Conservation (phyloP, 2,113 vertebrate genomes). For the Rhinogobius similis region DNA sequence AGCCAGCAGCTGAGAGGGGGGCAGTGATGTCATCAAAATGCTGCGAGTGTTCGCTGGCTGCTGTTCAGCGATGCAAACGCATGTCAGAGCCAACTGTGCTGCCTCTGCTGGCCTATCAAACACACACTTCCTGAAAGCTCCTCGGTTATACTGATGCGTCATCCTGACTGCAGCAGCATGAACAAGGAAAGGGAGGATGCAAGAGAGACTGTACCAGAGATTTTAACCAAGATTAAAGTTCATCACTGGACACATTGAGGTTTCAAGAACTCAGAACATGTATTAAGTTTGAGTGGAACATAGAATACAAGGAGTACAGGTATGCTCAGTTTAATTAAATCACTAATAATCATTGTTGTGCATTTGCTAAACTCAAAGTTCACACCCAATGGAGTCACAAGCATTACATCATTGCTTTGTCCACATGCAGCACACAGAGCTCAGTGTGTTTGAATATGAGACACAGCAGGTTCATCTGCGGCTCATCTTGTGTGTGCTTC, state of each 20-base stretch:
- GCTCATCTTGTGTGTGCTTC: slow-evolving; percentile 22
- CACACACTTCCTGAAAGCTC: slow-evolving; percentile 73
- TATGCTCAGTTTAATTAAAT: slow-evolving; percentile 22
- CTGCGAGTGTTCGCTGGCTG: slow-evolving; percentile 75
- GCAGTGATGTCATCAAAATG: slow-evolving; percentile 80
- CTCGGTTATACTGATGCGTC: slow-evolving; percentile 76
- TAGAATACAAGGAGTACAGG: neutral
- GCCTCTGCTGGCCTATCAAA: slow-evolving; percentile 62
- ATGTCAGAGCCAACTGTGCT: slow-evolving; percentile 68
- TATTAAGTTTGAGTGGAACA: neutral
- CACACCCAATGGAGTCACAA: slow-evolving; percentile 49
- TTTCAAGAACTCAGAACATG: neutral
- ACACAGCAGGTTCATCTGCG: slow-evolving; percentile 17
- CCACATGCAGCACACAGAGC: slow-evolving; percentile 35
- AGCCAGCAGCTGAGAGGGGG: slow-evolving; percentile 35
- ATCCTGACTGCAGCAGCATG: slow-evolving; percentile 73
- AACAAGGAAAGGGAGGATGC: slow-evolving; percentile 46
- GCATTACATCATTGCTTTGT: slow-evolving; percentile 59
- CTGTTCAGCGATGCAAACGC: slow-evolving; percentile 70
- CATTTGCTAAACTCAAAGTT: slow-evolving; percentile 21
- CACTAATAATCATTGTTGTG: slow-evolving; percentile 21
- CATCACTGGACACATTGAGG: neutral
- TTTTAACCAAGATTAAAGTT: neutral
- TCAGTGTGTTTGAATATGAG: slow-evolving; percentile 20
- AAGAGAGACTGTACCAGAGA: slow-evolving; percentile 13